Percentiles rank a stretch among this genome's conserved stretches.
Evolutionary conservation across 2,797 vertebrate species (phyloP).

Genomic region (Chiroxiphia lanceolata): DNA sequence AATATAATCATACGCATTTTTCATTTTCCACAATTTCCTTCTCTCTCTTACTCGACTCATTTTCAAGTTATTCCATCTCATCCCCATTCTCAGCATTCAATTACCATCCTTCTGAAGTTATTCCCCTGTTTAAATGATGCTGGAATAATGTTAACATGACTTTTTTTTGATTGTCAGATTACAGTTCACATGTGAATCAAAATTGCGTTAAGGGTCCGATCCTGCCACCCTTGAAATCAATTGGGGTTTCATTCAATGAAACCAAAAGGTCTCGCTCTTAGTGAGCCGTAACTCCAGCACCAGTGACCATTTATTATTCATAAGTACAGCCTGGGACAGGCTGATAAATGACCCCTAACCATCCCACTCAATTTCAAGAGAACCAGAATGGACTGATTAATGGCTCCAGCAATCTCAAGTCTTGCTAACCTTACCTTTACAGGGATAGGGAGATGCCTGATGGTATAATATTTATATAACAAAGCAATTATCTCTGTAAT

Average conservation of each 20-base stretch:
- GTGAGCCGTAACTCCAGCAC: neutral
- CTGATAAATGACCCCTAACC: conserved; percentile 8
- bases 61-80: neutral
- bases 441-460: neutral
- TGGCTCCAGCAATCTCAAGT: neutral
- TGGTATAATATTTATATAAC: neutral
- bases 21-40: neutral
- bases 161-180: neutral
- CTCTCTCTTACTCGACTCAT: neutral
- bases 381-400: neutral
- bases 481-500: neutral
- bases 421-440: conserved; percentile 10
- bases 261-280: neutral
- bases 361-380: neutral
- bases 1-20: neutral
- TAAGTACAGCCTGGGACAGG: neutral
- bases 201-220: neutral
- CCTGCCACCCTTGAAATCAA: neutral
- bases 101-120: neutral
- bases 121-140: neutral
- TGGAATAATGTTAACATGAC: neutral
- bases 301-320: conserved; percentile 22
- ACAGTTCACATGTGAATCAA: neutral
- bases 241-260: neutral
- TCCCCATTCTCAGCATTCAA: neutral